phyloP scores from a whole-genome alignment of 2,888 invertebrate genomes.

The Cotesia congregata region DNA sequence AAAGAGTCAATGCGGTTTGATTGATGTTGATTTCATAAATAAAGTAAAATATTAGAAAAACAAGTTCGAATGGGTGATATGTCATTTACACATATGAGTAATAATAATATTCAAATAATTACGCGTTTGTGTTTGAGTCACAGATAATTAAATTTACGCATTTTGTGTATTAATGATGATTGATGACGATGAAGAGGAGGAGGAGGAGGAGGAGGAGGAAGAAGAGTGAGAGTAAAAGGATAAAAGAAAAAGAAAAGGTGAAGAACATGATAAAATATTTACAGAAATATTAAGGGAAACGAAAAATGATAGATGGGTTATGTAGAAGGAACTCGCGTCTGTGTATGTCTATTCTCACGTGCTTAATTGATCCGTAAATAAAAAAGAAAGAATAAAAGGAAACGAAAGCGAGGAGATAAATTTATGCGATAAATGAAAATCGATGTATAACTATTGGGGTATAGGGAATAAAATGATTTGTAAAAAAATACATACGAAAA shows the following conservation, averaged over 20 bases:
- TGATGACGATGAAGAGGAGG: slow-evolving; percentile 2
- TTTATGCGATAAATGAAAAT: slow-evolving; percentile 44
- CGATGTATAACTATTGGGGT: slow-evolving; percentile 24
- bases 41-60: slow-evolving; percentile 32
- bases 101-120: slow-evolving; percentile 28
- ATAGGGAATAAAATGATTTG: slow-evolving; percentile 35
- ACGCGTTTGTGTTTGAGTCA: slow-evolving; percentile 30
- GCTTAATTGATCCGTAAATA: slow-evolving; percentile 15
- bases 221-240: background rate
- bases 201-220: background rate
- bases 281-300: background rate
- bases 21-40: slow-evolving; percentile 30
- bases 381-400: slow-evolving; percentile 15
- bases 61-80: slow-evolving; percentile 49
- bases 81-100: slow-evolving; percentile 39
- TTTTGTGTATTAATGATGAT: slow-evolving; percentile 10
- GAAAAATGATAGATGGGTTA: background rate
- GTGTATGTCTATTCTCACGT: slow-evolving; percentile 29
- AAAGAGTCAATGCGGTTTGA: slow-evolving; percentile 29
- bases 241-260: background rate
- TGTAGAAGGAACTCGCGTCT: slow-evolving; percentile 17
- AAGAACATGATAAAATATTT: background rate
- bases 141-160: slow-evolving; percentile 23
- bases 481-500: slow-evolving; percentile 57
- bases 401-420: slow-evolving; percentile 42